Percentiles rank a stretch among this genome's conserved stretches.
Conservation (phyloP, 2,113 vertebrate genomes). For the Calyptommatus sinebrachiatus region DNA sequence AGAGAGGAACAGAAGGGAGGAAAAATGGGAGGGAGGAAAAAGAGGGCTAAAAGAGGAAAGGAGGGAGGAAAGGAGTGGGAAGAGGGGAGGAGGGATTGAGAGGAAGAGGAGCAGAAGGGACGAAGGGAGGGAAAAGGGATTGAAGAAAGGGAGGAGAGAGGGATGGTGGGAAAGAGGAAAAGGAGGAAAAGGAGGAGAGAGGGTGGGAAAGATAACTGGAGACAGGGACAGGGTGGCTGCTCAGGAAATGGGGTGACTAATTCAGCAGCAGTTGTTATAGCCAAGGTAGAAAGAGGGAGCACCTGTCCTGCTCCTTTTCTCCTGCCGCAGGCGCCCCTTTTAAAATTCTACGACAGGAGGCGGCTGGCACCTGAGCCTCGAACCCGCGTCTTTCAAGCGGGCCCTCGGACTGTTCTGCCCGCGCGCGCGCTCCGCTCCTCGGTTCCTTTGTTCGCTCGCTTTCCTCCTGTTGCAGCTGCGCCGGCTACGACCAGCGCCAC, state of each 20-base stretch:
- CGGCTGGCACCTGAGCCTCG: background rate
- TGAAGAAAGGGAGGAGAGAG: background rate
- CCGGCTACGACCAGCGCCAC: background rate
- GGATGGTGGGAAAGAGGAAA: background rate
- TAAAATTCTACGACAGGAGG: too few species aligned
- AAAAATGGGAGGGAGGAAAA: too few species aligned
- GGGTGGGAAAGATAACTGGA: too few species aligned
- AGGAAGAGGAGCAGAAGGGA: background rate
- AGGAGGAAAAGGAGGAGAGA: background rate
- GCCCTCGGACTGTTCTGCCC: too few species aligned
- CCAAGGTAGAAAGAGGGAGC: too few species aligned
- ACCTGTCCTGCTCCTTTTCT: too few species aligned
- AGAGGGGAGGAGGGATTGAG: too few species aligned
- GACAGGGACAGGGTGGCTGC: background rate
- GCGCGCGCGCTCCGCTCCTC: background rate
- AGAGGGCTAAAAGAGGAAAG: too few species aligned
- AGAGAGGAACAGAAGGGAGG: too few species aligned
- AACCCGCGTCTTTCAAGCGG: background rate
- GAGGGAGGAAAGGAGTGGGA: background rate
- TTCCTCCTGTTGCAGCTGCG: background rate
- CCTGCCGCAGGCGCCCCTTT: too few species aligned
- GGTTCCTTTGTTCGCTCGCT: background rate
- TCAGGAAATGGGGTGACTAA: too few species aligned
- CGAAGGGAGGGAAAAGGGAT: constrained; percentile 1
- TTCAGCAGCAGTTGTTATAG: too few species aligned